Conservation (phyloP, 2,888 invertebrate genomes). For the Taphrorychus bicolor region DNA sequence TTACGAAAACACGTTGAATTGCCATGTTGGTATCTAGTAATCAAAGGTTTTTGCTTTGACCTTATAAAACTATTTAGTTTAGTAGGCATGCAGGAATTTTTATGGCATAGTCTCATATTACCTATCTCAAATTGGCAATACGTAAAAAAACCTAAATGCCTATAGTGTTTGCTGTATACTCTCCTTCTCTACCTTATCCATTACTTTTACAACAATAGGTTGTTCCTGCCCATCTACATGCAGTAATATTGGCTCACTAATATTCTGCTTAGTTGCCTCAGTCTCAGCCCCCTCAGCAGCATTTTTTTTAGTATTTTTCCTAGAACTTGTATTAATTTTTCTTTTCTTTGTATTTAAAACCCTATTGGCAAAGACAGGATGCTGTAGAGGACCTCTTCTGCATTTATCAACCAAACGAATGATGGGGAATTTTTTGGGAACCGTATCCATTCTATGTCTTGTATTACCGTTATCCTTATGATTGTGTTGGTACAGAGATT, state of each 20-base stretch:
- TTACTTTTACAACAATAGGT: conserved; percentile 22
- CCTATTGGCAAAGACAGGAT: background rate
- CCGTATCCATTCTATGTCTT: too few species aligned
- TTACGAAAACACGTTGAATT: too few species aligned
- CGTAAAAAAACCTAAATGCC: too few species aligned
- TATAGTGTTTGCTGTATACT: too few species aligned
- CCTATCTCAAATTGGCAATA: too few species aligned
- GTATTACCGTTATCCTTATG: conserved; percentile 41
- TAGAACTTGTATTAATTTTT: background rate
- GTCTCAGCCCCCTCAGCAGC: too few species aligned
- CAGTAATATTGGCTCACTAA: background rate
- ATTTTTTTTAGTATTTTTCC: background rate
- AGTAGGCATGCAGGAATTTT: too few species aligned
- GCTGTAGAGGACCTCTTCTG: conserved; percentile 9
- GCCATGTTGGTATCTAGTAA: too few species aligned
- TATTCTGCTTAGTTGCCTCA: background rate
- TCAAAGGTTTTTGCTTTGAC: too few species aligned
- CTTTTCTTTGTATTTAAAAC: background rate
- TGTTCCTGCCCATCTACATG: conserved; percentile 21
- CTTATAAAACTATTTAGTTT: too few species aligned
- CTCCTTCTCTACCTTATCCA: background rate
- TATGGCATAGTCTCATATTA: too few species aligned
- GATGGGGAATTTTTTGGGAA: conserved; percentile 5
- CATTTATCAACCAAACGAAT: conserved; percentile 8
- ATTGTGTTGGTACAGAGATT: conserved; percentile 40